These are phyloP conservation scores for Calypte anna DNA, from an alignment of 2,113 vertebrate genomes.

Conservation along the genomic window DNA sequence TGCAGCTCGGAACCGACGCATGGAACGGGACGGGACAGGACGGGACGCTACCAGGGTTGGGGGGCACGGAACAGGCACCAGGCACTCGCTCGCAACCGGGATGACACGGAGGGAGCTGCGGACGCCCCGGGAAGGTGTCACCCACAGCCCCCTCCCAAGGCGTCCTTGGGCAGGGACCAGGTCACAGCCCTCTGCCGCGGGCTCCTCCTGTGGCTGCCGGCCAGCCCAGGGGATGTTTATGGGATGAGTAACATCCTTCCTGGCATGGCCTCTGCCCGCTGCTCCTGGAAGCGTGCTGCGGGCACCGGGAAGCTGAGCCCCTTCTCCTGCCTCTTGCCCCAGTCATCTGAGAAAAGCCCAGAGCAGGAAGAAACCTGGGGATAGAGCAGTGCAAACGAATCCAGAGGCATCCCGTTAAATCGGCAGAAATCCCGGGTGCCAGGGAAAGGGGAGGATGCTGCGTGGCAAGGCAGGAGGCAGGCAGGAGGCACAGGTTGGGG, in stretches of 20 bases:
- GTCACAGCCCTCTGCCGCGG: neutral
- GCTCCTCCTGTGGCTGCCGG: conserved; percentile 24
- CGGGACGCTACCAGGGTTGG: too few relatives aligned
- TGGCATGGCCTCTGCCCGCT: conserved; percentile 47
- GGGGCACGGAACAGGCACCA: too few relatives aligned
- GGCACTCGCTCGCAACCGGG: too few relatives aligned
- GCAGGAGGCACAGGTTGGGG: conserved; percentile 45
- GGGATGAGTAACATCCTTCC: conserved; percentile 74
- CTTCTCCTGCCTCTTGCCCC: conserved; percentile 4
- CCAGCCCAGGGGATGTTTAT: conserved; percentile 60
- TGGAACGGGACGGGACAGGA: too few relatives aligned
- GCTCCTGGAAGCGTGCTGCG: conserved; percentile 18
- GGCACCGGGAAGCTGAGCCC: conserved; percentile 15
- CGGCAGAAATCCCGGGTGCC: neutral
- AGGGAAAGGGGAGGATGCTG: neutral
- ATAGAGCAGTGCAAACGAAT: neutral
- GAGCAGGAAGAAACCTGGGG: neutral
- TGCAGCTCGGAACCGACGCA: too few relatives aligned
- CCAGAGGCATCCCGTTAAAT: neutral
- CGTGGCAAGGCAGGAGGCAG: conserved; percentile 21
- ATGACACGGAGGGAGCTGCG: neutral
- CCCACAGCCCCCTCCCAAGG: neutral
- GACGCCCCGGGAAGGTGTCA: neutral
- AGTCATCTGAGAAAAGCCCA: neutral
- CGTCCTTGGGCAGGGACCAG: neutral